phyloP scores from a whole-genome alignment of 2,888 invertebrate genomes.

The Heliconius aoede region DNA sequence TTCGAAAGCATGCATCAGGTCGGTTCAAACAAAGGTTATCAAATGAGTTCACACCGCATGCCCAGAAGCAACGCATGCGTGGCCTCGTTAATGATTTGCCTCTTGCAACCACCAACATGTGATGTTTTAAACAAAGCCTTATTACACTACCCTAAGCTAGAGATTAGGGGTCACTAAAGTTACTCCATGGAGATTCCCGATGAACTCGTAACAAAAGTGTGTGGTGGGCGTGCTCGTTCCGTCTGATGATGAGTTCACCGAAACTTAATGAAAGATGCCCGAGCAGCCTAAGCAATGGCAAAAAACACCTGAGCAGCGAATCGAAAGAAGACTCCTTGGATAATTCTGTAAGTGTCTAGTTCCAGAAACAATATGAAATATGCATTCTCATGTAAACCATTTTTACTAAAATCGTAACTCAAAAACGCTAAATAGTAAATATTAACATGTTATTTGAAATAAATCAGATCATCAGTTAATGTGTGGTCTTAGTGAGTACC shows the following conservation, averaged over 20 bases:
- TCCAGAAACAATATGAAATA: neutral
- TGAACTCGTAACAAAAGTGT: constrained; percentile 40
- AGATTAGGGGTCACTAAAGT: constrained; percentile 17
- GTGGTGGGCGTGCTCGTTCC: constrained; percentile 36
- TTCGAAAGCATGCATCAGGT: constrained; percentile 17
- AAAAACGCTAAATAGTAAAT: neutral
- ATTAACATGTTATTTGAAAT: neutral
- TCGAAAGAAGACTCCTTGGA: constrained; percentile 76
- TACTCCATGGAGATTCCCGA: constrained; percentile 25
- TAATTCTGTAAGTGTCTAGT: constrained; percentile 69
- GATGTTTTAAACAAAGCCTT: constrained; percentile 38
- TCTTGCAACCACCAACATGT: constrained; percentile 22
- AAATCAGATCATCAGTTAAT: neutral
- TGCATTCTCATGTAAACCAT: neutral
- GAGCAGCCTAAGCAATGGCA: constrained; percentile 72
- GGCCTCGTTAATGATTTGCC: constrained; percentile 44
- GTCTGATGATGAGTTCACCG: constrained; percentile 71
- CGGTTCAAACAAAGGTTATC: constrained; percentile 40
- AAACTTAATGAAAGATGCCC: constrained; percentile 74
- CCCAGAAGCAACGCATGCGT: constrained; percentile 46
- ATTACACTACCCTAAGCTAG: constrained; percentile 38
- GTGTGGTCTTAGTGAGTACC: too few species aligned
- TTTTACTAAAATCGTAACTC: neutral
- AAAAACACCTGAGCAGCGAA: constrained; percentile 68
- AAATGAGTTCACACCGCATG: constrained; percentile 42